phyloP scores from a whole-genome alignment of 1,140 invertebrate genomes.

The Stegodyphus mimosarum region DNA sequence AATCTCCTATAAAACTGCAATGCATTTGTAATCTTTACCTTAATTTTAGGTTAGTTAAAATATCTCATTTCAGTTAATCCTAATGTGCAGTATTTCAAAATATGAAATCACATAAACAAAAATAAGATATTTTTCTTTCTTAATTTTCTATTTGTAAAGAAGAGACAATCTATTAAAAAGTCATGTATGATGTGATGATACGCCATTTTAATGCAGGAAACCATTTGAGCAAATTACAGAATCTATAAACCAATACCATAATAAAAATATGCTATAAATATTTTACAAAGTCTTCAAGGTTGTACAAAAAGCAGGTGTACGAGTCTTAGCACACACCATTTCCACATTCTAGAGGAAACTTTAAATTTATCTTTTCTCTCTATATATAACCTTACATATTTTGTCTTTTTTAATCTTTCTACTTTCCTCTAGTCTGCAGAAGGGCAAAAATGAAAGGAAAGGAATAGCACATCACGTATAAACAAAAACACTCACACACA shows the following conservation, averaged over 20 bases:
- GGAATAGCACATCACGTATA: background rate
- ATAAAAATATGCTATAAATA: conserved; percentile 58
- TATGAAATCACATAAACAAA: no score
- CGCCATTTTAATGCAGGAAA: conserved; percentile 58
- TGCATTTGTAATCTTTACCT: no score
- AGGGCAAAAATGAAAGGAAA: background rate
- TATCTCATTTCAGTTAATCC: no score
- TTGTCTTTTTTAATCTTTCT: background rate
- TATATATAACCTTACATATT: background rate
- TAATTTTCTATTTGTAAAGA: no score
- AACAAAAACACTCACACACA: background rate
- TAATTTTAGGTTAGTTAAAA: no score
- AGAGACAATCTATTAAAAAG: no score
- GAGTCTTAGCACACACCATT: background rate
- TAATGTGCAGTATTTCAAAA: no score
- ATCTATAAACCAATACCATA: conserved; percentile 58
- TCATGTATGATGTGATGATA: conserved; percentile 34
- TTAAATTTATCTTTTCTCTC: background rate
- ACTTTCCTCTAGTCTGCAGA: background rate
- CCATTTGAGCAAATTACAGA: conserved; percentile 57
- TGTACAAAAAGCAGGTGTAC: conserved; percentile 48
- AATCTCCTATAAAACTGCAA: no score
- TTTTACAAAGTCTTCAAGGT: conserved; percentile 46
- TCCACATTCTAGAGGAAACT: conserved; percentile 16
- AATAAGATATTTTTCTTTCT: no score